Evolutionary conservation across 2,888 invertebrate genomes (phyloP), one percentile per base, ranked within the genome.

Genomic region (Corbicula japonica): DNA sequence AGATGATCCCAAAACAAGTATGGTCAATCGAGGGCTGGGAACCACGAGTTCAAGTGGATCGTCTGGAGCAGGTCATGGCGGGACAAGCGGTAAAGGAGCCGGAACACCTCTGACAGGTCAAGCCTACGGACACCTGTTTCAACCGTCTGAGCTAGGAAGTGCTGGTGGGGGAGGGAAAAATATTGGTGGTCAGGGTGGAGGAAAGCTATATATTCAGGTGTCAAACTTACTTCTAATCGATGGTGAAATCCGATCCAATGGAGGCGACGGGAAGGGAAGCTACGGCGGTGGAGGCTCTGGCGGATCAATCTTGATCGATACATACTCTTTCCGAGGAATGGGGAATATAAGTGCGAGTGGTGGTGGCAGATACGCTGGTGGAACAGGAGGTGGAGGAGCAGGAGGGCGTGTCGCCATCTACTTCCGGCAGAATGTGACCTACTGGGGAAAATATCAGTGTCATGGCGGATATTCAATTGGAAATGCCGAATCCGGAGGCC

Each of bases 21-120:
- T 15, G 0, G 60, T 81, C 1, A 89, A 90, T 52, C 28, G 78
- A 8, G 90, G 90, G 1, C 32, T 70, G 30, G 90, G 90, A 8
- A 50, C 26, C 8, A 80, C 82, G 2, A 66, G 71, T 66, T 26
- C 73, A 4, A 30, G 28, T 28, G 90, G 90, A 2, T 88, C 89
- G 10, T 89, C 90, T 32, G 90, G 90, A 2, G 90, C 76, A 21
- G 87, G 88, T 1, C 86, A 90, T 80, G 90, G 90, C 48, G 90
- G 90, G 21, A 89, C 87, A 10, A 86, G 87, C 62, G 90, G 90
- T 5, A 62, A 81, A 48, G 89, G 90, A 3, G 83, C 66, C 32
- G 89, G 86, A 3, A 86, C 77, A 18, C 15, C 28, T 0, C 50
- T 77, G 3, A 88, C 89, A 26, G 90, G 90, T 4, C 87, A 87